Evolutionary conservation across 2,888 invertebrate genomes (phyloP).

Genomic region (Campoplex capitator): DNA sequence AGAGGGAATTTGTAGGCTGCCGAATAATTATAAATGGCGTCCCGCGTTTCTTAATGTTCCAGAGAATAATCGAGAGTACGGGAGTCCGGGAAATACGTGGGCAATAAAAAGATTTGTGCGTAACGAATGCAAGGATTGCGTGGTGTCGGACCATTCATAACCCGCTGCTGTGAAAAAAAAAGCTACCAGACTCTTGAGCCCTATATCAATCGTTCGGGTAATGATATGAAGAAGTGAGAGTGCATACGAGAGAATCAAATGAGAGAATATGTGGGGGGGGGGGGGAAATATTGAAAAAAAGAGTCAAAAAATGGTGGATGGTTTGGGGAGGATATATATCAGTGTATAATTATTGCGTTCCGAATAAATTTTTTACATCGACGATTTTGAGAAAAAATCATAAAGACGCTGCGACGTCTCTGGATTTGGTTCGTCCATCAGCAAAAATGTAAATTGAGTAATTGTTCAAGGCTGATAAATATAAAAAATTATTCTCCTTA

Average conservation of each 20-base stretch:
- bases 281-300: conserved; percentile 22
- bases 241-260: conserved; percentile 39
- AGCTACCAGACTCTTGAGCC: conserved; percentile 66
- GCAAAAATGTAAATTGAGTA: neutral
- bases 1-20: conserved; percentile 40
- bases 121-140: conserved; percentile 72
- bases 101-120: conserved; percentile 54
- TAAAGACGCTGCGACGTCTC: no score
- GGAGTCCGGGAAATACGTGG: conserved; percentile 46
- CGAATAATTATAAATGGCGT: conserved; percentile 64
- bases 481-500: no score
- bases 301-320: neutral
- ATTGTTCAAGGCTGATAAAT: no score
- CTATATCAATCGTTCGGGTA: conserved; percentile 69
- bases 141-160: conserved; percentile 70
- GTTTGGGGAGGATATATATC: neutral
- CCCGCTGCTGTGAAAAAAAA: conserved; percentile 48
- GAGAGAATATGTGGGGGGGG: conserved; percentile 24
- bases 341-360: conserved; percentile 59
- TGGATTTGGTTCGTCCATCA: conserved; percentile 7
- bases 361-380: conserved; percentile 36
- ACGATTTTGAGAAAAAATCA: conserved; percentile 25
- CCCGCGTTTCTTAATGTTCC: conserved; percentile 35
- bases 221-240: conserved; percentile 57
- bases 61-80: conserved; percentile 59